These are phyloP conservation scores for Melanotaenia pygmaea DNA, from an alignment of 2,797 vertebrate genomes.

Conservation along the genomic window DNA sequence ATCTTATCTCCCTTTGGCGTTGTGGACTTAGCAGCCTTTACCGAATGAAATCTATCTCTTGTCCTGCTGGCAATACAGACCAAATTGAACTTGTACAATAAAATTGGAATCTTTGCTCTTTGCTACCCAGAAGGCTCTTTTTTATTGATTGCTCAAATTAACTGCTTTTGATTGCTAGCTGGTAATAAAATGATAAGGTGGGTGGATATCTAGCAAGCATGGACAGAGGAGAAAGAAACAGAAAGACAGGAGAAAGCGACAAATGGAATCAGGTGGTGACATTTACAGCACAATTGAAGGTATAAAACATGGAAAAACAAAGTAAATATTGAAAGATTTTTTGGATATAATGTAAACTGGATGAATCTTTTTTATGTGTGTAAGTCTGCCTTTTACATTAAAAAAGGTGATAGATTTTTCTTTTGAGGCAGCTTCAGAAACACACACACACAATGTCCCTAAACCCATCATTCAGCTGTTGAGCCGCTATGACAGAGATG, in stretches of 20 bases:
- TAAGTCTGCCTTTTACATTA: background rate
- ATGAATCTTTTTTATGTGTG: background rate
- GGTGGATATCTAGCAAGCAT: constrained; percentile 22
- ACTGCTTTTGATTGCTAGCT: constrained; percentile 54
- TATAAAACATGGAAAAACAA: background rate
- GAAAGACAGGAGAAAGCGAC: background rate
- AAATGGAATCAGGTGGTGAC: background rate
- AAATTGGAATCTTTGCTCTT: constrained; percentile 56
- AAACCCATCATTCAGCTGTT: constrained; percentile 34
- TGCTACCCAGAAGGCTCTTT: constrained; percentile 46
- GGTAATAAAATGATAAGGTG: constrained; percentile 34
- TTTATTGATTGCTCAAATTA: constrained; percentile 64
- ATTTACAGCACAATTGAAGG: background rate
- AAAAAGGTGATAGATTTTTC: constrained; percentile 2
- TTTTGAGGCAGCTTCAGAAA: constrained; percentile 6
- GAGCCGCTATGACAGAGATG: constrained; percentile 45
- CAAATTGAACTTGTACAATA: constrained; percentile 58
- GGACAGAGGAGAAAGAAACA: constrained; percentile 21
- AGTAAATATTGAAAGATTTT: background rate
- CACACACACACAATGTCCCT: background rate
- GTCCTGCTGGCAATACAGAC: constrained; percentile 42
- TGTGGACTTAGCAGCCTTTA: constrained; percentile 4
- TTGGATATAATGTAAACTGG: background rate
- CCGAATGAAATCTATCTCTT: constrained; percentile 7
- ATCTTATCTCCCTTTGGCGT: constrained; percentile 12